Percentiles rank a stretch among this genome's conserved stretches.
phyloP scores from a whole-genome alignment of 2,797 vertebrate genomes.

The Crossoptilon crossoptilon region DNA sequence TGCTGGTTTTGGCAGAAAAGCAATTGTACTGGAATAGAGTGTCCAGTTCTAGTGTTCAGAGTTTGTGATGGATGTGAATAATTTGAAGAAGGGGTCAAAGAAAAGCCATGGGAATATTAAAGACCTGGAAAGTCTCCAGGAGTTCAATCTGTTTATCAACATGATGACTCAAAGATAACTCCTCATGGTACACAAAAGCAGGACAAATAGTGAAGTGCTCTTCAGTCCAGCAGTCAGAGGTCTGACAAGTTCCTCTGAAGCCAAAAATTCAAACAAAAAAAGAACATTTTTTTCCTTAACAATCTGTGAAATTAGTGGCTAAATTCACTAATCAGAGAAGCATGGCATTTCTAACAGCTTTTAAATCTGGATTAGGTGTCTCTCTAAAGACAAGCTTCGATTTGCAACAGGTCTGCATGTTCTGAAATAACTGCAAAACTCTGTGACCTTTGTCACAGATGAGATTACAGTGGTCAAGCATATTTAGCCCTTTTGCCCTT shows the following conservation, averaged over 20 bases:
- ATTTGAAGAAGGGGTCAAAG: slow-evolving; percentile 62
- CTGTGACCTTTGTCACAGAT: neutral
- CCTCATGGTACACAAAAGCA: neutral
- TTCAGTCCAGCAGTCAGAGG: neutral
- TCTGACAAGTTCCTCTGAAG: neutral
- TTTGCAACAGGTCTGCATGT: neutral
- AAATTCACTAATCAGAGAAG: neutral
- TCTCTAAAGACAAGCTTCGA: neutral
- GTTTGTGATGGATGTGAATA: slow-evolving; percentile 54
- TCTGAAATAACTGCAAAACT: neutral
- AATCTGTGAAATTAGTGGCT: neutral
- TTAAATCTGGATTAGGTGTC: neutral
- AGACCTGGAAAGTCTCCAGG: slow-evolving; percentile 58
- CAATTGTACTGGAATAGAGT: slow-evolving; percentile 18
- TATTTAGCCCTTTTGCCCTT: neutral
- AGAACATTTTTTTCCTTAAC: neutral
- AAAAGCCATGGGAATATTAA: slow-evolving; percentile 69
- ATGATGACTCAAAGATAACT: slow-evolving; percentile 39
- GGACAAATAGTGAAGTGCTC: slow-evolving; percentile 9
- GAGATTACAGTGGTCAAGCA: neutral
- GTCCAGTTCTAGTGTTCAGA: slow-evolving; percentile 38
- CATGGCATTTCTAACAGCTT: neutral
- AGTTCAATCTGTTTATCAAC: slow-evolving; percentile 41
- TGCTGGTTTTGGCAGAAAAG: slow-evolving; percentile 22
- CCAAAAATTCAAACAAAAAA: neutral